Conservation (phyloP, 1,140 invertebrate genomes). For the Dendrolimus punctatus region DNA sequence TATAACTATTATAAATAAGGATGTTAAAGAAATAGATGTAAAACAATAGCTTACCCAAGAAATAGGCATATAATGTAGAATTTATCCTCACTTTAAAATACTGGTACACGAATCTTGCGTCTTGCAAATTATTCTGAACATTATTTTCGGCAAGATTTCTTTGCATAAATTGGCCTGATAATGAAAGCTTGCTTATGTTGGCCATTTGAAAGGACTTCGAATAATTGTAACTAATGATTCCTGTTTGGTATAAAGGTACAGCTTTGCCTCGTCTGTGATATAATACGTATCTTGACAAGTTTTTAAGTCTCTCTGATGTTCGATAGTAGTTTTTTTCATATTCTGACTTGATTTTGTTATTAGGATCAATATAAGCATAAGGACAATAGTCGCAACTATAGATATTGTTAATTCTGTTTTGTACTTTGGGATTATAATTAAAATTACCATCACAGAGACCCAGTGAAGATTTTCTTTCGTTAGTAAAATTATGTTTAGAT, state of each 20-base stretch:
- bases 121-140: not conserved
- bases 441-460: slow-evolving; percentile 42
- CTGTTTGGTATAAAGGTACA: slow-evolving; percentile 30
- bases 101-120: slow-evolving; percentile 33
- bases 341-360: slow-evolving; percentile 16
- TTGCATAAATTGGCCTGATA: slow-evolving; percentile 11
- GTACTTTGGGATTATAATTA: slow-evolving; percentile 22
- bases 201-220: slow-evolving; percentile 34
- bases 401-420: not conserved
- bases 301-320: slow-evolving; percentile 32
- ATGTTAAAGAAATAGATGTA: slow-evolving; percentile 1
- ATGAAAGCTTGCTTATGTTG: slow-evolving; percentile 33
- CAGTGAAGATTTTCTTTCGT: slow-evolving; percentile 1
- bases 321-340: slow-evolving; percentile 40
- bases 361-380: slow-evolving; percentile 6
- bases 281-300: slow-evolving; percentile 33
- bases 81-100: slow-evolving; percentile 55
- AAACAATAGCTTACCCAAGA: slow-evolving; percentile 35
- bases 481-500: slow-evolving; percentile 1
- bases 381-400: slow-evolving; percentile 1
- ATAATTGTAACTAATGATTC: slow-evolving; percentile 33
- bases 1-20: too few relatives aligned
- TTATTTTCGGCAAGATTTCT: not conserved
- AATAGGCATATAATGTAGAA: slow-evolving; percentile 45
- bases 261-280: slow-evolving; percentile 23